Percentiles rank a stretch among this genome's conserved stretches.
These are phyloP conservation scores for Heliconius melpomene DNA, from an alignment of 1,140 invertebrate species.

Conservation along the genomic window DNA sequence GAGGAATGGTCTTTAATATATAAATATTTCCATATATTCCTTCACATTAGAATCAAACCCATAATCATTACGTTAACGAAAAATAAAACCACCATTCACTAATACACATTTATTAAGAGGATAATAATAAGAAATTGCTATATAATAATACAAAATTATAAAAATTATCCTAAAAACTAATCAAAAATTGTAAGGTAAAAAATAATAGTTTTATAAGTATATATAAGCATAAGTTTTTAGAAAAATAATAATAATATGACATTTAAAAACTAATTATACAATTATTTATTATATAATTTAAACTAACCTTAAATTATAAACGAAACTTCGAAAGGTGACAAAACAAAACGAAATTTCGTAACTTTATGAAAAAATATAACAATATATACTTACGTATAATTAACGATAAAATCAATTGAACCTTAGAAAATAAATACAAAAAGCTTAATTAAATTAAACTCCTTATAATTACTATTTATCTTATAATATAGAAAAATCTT, in stretches of 20 bases:
- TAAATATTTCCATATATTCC: too few relatives aligned
- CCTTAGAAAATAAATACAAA: background rate
- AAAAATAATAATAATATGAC: too few relatives aligned
- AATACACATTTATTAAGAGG: background rate
- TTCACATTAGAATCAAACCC: background rate
- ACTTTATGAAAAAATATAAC: background rate
- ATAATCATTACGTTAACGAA: background rate
- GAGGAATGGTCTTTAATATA: too few relatives aligned
- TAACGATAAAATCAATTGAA: background rate
- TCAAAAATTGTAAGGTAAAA: background rate
- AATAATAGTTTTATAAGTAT: too few relatives aligned
- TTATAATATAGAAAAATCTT: background rate
- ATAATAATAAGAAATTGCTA: background rate
- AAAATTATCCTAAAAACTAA: background rate
- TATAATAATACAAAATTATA: background rate
- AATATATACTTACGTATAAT: background rate
- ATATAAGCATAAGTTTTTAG: background rate
- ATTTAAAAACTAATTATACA: too few relatives aligned
- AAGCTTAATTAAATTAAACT: background rate
- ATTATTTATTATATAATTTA: too few relatives aligned
- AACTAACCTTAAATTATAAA: background rate
- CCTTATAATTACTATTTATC: background rate
- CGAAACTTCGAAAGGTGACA: too few relatives aligned
- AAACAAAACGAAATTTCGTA: background rate
- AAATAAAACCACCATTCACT: constrained; percentile 1